These are phyloP conservation scores for Hiodon tergisus DNA, from an alignment of 2,113 vertebrate species.

Conservation along the genomic window DNA sequence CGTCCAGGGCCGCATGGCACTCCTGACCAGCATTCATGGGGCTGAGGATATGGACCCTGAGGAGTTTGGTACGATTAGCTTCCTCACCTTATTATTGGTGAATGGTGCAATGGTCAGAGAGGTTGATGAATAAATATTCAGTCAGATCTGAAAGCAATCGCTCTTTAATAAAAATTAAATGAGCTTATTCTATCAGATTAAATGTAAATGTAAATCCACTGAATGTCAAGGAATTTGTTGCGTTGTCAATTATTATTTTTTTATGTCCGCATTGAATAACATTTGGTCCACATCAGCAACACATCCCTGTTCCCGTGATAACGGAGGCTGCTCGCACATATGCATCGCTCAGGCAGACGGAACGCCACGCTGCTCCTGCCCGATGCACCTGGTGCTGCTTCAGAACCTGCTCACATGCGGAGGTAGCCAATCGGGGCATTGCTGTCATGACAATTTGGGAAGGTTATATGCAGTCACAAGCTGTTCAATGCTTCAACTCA, in stretches of 20 bases:
- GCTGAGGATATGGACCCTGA: conserved; percentile 78
- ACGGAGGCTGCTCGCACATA: conserved; percentile 94
- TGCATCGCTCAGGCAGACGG: conserved; percentile 95
- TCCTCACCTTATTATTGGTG: too few relatives aligned
- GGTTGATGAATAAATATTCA: too few relatives aligned
- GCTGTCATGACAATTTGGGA: too few relatives aligned
- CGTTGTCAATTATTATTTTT: not conserved
- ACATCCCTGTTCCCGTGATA: conserved; percentile 87
- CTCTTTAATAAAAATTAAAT: too few relatives aligned
- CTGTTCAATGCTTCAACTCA: too few relatives aligned
- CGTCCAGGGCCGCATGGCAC: conserved; percentile 86
- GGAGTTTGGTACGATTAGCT: conserved; percentile 73
- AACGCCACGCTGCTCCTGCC: conserved; percentile 89
- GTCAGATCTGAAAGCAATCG: too few relatives aligned
- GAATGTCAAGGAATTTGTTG: not conserved
- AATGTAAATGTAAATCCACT: not conserved
- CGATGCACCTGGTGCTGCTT: conserved; percentile 85
- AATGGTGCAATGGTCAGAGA: too few relatives aligned
- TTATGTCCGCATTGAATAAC: not conserved
- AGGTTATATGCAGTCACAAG: too few relatives aligned
- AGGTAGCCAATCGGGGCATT: conserved; percentile 57
- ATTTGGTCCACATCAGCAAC: conserved; percentile 57
- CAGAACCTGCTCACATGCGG: conserved; percentile 91
- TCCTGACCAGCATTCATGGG: conserved; percentile 84
- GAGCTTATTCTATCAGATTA: not conserved